Percentiles rank a stretch among this genome's conserved stretches.
phyloP scores from a whole-genome alignment of 2,113 vertebrate genomes.

The Amphiprion ocellaris region DNA sequence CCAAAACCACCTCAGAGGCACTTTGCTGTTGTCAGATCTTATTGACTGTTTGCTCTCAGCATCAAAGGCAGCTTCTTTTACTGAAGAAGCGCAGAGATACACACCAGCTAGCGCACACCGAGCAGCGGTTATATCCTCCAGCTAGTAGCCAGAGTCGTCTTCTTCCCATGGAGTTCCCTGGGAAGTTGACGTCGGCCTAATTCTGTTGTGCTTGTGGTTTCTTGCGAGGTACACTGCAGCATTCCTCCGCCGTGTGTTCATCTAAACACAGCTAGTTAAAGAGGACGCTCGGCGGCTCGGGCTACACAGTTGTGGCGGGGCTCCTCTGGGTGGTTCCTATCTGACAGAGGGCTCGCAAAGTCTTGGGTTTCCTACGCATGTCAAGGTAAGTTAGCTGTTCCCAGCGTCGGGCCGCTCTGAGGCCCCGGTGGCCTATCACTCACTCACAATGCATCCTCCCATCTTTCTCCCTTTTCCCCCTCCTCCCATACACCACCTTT shows the following conservation, averaged over 20 bases:
- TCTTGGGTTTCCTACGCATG: conserved; percentile 85
- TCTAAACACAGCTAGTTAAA: conserved; percentile 87
- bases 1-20: conserved; percentile 39
- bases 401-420: conserved; percentile 60
- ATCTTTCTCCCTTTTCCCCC: conserved; percentile 43
- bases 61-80: conserved; percentile 55
- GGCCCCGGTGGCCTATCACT: conserved; percentile 83
- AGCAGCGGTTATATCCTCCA: conserved; percentile 39
- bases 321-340: conserved; percentile 83
- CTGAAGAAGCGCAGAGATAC: background rate
- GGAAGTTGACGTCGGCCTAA: conserved; percentile 65
- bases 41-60: conserved; percentile 34
- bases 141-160: conserved; percentile 61
- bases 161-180: conserved; percentile 68
- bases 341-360: conserved; percentile 72
- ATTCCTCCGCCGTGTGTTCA: conserved; percentile 84
- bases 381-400: conserved; percentile 85
- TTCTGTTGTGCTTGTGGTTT: conserved; percentile 82
- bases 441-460: conserved; percentile 72
- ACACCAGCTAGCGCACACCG: conserved; percentile 2
- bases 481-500: conserved; percentile 49
- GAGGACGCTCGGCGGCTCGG: conserved; percentile 69
- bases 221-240: conserved; percentile 77
- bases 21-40: conserved; percentile 43
- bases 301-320: conserved; percentile 68